phyloP scores from a whole-genome alignment of 2,797 vertebrate genomes.

The Mustela erminea region DNA sequence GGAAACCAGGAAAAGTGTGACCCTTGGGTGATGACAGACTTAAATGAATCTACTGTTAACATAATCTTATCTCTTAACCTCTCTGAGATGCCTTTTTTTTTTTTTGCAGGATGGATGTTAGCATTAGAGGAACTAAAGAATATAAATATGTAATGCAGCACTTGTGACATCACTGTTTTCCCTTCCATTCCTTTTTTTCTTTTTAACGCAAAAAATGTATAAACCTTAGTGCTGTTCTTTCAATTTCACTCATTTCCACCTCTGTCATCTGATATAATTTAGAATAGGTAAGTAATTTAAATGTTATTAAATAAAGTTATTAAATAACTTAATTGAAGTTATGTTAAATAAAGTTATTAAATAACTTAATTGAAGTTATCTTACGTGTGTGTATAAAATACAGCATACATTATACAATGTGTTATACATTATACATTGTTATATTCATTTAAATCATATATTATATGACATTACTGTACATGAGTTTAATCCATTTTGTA shows the following conservation, averaged over 20 bases:
- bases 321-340: neutral
- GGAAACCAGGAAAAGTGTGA: neutral
- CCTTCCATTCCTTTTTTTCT: neutral
- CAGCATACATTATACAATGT: neutral
- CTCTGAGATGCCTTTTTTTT: neutral
- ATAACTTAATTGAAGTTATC: neutral
- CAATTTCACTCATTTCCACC: neutral
- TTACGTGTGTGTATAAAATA: no score
- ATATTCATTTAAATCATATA: neutral
- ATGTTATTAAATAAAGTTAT: neutral
- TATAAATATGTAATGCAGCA: neutral
- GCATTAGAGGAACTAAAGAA: neutral
- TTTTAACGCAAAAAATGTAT: neutral
- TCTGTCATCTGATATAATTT: neutral
- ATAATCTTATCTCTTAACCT: neutral
- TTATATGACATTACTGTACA: neutral
- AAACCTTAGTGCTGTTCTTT: neutral
- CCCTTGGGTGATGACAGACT: neutral
- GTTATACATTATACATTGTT: neutral
- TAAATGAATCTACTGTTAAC: neutral
- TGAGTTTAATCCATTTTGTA: neutral
- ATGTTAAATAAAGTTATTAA: no score
- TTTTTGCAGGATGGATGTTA: neutral
- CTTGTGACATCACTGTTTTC: neutral
- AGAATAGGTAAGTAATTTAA: neutral